Evolutionary conservation across 2,888 invertebrate species (phyloP).

Genomic region (Idaea dimidiata): DNA sequence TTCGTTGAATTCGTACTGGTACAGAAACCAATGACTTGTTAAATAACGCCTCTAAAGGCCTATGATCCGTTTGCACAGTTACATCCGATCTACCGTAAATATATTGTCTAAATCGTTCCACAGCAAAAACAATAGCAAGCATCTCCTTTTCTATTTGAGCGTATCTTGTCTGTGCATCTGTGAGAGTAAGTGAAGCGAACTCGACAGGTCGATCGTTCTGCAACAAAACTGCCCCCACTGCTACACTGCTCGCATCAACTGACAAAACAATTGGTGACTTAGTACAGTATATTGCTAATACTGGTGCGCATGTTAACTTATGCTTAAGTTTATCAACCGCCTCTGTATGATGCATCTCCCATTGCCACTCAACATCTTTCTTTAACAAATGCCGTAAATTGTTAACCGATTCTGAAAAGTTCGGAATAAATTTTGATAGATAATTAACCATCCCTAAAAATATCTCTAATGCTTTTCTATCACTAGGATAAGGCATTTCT

Average conservation of each 20-base stretch:
- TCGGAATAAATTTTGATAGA: constrained; percentile 32
- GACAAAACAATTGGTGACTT: constrained; percentile 14
- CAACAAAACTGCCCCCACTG: constrained; percentile 28
- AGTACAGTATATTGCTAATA: constrained; percentile 20
- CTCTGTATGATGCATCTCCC: constrained; percentile 12
- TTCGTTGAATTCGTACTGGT: constrained; percentile 19
- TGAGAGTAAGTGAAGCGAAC: too few relatives aligned
- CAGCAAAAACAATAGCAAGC: too few relatives aligned
- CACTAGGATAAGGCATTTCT: constrained; percentile 21
- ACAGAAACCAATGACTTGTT: constrained; percentile 17
- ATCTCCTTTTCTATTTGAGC: constrained; percentile 37
- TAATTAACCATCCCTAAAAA: too few relatives aligned
- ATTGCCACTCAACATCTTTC: constrained; percentile 25
- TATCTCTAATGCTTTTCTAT: constrained; percentile 24
- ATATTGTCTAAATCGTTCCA: constrained; percentile 31
- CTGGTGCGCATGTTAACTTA: not conserved
- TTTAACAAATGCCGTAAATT: constrained; percentile 19
- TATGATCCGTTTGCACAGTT: constrained; percentile 22
- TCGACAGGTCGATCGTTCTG: constrained; percentile 15
- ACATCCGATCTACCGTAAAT: constrained; percentile 10
- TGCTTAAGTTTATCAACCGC: constrained; percentile 18
- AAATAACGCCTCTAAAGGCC: constrained; percentile 19
- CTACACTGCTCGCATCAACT: constrained; percentile 25
- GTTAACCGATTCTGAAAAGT: constrained; percentile 22
- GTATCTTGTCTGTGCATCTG: constrained; percentile 24